phyloP scores from a whole-genome alignment of 2,797 vertebrate species.

The Microcaecilia unicolor region DNA sequence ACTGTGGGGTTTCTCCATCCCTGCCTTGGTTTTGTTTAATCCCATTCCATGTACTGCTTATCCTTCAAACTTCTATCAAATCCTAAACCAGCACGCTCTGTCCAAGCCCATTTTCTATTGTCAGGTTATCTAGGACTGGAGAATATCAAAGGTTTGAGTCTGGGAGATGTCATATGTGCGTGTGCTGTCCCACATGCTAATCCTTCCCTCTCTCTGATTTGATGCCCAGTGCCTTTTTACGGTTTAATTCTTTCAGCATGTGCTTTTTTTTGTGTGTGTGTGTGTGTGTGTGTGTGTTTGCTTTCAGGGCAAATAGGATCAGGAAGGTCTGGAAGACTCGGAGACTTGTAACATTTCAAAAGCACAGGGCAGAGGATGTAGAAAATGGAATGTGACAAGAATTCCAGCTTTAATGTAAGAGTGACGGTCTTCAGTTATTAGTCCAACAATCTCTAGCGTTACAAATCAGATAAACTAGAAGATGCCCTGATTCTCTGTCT shows the following conservation, averaged over 20 bases:
- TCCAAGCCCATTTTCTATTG: slow-evolving; percentile 66
- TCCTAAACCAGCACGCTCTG: too few relatives aligned
- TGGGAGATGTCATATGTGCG: slow-evolving; percentile 47
- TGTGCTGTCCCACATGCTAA: slow-evolving; percentile 64
- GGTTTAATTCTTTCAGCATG: slow-evolving; percentile 58
- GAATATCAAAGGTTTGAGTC: slow-evolving; percentile 51
- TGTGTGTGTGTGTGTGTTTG: slow-evolving; percentile 56
- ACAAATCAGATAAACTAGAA: too few relatives aligned
- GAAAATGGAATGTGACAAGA: slow-evolving; percentile 26
- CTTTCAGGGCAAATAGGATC: slow-evolving; percentile 51
- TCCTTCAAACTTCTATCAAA: too few relatives aligned
- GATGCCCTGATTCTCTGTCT: too few relatives aligned
- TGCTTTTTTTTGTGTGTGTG: slow-evolving; percentile 64
- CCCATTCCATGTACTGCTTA: too few relatives aligned
- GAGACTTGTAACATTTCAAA: slow-evolving; percentile 54
- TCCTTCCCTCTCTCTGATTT: slow-evolving; percentile 59
- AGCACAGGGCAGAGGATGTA: slow-evolving; percentile 22
- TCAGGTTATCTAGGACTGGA: slow-evolving; percentile 60
- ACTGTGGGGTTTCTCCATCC: too few relatives aligned
- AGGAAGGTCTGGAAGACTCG: slow-evolving; percentile 53
- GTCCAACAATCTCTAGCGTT: too few relatives aligned
- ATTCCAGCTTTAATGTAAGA: slow-evolving; percentile 7
- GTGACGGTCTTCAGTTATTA: too few relatives aligned
- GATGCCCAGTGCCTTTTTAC: slow-evolving; percentile 57
- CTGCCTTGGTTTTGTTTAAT: too few relatives aligned